phyloP scores from a whole-genome alignment of 2,113 vertebrate genomes.

The Naja naja region DNA sequence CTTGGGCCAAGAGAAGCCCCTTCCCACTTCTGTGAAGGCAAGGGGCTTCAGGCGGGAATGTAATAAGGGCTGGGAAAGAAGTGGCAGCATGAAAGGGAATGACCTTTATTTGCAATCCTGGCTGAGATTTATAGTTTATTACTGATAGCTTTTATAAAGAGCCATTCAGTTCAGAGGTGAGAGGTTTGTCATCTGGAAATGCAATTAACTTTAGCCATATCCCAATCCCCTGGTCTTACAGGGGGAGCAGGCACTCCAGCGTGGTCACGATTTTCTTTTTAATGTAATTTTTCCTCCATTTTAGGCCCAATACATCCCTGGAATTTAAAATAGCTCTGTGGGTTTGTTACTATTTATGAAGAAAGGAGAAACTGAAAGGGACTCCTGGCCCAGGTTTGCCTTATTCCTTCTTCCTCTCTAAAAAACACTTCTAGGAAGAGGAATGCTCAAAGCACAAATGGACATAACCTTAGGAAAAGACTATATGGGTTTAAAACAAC shows the following conservation, averaged over 20 bases:
- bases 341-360: slow-evolving; percentile 72
- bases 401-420: not conserved
- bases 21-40: slow-evolving; percentile 65
- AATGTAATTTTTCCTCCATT: slow-evolving; percentile 74
- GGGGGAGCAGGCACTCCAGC: slow-evolving; percentile 71
- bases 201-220: slow-evolving; percentile 87
- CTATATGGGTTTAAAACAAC: slow-evolving; percentile 53
- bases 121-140: slow-evolving; percentile 89
- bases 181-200: slow-evolving; percentile 90
- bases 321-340: slow-evolving; percentile 67
- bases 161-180: slow-evolving; percentile 88
- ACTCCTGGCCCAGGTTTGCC: slow-evolving; percentile 65
- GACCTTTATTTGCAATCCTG: slow-evolving; percentile 90
- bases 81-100: slow-evolving; percentile 79
- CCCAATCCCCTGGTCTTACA: slow-evolving; percentile 81
- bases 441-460: slow-evolving; percentile 60
- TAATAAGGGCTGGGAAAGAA: slow-evolving; percentile 78
- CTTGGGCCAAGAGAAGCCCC: slow-evolving; percentile 45
- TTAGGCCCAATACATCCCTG: slow-evolving; percentile 64
- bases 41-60: slow-evolving; percentile 71
- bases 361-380: slow-evolving; percentile 59
- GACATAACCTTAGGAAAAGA: slow-evolving; percentile 45
- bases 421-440: slow-evolving; percentile 63
- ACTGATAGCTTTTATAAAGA: slow-evolving; percentile 90
- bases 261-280: slow-evolving; percentile 69